phyloP scores from a whole-genome alignment of 2,888 invertebrate species.

The Drepana falcataria region DNA sequence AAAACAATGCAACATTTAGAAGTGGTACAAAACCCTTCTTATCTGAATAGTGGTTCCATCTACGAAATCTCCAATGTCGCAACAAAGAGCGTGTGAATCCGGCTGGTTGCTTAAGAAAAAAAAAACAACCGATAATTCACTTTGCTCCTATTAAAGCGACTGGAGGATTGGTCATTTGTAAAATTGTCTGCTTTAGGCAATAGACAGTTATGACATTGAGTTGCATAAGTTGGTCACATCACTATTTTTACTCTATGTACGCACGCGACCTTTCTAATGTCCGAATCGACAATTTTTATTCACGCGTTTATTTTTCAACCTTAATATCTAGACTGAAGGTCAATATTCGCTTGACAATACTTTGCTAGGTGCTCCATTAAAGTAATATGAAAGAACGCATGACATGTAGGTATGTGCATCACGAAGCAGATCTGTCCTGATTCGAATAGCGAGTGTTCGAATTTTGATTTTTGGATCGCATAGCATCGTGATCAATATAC shows the following conservation, averaged over 20 bases:
- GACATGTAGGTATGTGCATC: slow-evolving; percentile 31
- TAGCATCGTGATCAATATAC: slow-evolving; percentile 3
- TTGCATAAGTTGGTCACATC: slow-evolving; percentile 56
- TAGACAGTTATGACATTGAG: slow-evolving; percentile 53
- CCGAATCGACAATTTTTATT: slow-evolving; percentile 13
- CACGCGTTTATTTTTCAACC: background rate
- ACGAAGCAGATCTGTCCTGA: slow-evolving; percentile 41
- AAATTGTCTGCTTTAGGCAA: slow-evolving; percentile 66
- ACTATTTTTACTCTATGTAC: slow-evolving; percentile 38
- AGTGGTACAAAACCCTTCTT: slow-evolving; percentile 58
- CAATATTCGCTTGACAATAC: background rate
- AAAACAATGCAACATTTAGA: slow-evolving; percentile 66
- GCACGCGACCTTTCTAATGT: slow-evolving; percentile 51
- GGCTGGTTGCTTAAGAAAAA: slow-evolving; percentile 52
- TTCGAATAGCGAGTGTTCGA: slow-evolving; percentile 43
- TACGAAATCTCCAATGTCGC: slow-evolving; percentile 63
- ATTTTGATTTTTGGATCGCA: slow-evolving; percentile 11
- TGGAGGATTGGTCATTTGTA: slow-evolving; percentile 50
- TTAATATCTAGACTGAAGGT: background rate
- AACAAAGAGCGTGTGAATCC: slow-evolving; percentile 68
- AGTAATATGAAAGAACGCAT: slow-evolving; percentile 14
- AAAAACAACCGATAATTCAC: slow-evolving; percentile 58
- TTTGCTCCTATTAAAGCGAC: slow-evolving; percentile 52
- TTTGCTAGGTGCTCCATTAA: background rate
- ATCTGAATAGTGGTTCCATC: slow-evolving; percentile 51